Evolutionary conservation across 2,797 vertebrate species (phyloP).

Genomic region (Rhynchotus rufescens): DNA sequence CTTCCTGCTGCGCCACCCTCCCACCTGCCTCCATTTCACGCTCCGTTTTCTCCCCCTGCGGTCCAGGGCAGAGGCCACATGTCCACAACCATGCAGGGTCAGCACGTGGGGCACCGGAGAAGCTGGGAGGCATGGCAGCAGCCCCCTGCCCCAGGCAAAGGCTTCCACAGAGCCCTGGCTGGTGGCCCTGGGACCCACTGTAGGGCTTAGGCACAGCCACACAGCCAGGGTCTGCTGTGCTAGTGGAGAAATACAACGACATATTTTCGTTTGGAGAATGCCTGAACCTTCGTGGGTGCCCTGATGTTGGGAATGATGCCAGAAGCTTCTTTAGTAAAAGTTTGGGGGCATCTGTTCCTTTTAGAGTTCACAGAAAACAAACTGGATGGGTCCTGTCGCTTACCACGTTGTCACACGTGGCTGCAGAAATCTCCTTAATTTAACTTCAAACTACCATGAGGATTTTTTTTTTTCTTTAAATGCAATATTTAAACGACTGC

Average conservation of each 20-base stretch:
- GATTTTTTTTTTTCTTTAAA: not conserved
- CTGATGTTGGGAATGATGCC: not conserved
- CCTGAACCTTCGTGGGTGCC: not conserved
- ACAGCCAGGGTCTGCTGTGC: not conserved
- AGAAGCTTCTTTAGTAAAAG: slow-evolving; percentile 34
- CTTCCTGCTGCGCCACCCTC: not conserved
- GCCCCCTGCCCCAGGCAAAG: no score
- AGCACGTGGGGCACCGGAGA: not conserved
- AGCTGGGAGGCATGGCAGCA: no score
- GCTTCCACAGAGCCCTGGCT: no score
- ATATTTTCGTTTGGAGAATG: slow-evolving; percentile 13
- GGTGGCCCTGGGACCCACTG: no score
- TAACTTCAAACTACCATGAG: slow-evolving; percentile 39
- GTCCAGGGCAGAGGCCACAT: not conserved
- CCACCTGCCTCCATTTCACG: not conserved
- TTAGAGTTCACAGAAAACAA: slow-evolving; percentile 33
- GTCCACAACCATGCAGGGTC: not conserved
- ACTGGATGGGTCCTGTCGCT: not conserved
- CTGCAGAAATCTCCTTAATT: not conserved
- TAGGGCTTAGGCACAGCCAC: no score
- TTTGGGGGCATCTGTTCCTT: not conserved
- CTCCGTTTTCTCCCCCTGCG: not conserved
- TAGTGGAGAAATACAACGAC: not conserved
- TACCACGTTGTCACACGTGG: slow-evolving; percentile 7
- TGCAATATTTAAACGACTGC: slow-evolving; percentile 9